These are phyloP conservation scores for Micronycteris hirsuta DNA, from an alignment of 2,113 vertebrate genomes.

Conservation along the genomic window DNA sequence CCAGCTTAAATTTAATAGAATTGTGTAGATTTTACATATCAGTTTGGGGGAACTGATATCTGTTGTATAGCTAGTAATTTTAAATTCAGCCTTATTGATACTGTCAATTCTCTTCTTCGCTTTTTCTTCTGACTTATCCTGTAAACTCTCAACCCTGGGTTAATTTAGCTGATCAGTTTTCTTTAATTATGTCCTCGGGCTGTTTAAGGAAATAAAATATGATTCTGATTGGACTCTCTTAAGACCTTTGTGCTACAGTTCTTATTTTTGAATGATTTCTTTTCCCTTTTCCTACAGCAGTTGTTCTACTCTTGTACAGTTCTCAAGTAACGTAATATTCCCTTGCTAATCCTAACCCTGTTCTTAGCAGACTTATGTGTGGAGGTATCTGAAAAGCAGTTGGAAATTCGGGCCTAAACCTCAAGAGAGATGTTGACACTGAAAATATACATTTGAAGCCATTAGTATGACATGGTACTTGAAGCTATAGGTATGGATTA, in stretches of 20 bases:
- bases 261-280: conserved; percentile 30
- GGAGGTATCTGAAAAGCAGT: conserved; percentile 13
- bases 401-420: conserved; percentile 1
- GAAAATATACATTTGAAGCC: conserved; percentile 13
- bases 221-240: conserved; percentile 18
- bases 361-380: not conserved
- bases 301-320: not conserved
- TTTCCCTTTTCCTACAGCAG: not conserved
- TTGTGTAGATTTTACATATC: not conserved
- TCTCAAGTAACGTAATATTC: not conserved
- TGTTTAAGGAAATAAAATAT: conserved; percentile 45
- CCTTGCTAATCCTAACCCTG: not conserved
- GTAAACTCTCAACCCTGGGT: not conserved
- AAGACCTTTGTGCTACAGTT: conserved; percentile 25
- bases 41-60: conserved; percentile 4
- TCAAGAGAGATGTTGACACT: conserved; percentile 22
- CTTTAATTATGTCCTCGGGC: conserved; percentile 42
- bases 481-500: not conserved
- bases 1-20: conserved; percentile 5
- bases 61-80: not conserved
- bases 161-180: conserved; percentile 23
- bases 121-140: not conserved
- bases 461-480: not conserved
- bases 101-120: not conserved
- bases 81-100: conserved; percentile 2